Evolutionary conservation across 2,888 invertebrate species (phyloP).

Genomic region (Harpagoxenus sublaevis): DNA sequence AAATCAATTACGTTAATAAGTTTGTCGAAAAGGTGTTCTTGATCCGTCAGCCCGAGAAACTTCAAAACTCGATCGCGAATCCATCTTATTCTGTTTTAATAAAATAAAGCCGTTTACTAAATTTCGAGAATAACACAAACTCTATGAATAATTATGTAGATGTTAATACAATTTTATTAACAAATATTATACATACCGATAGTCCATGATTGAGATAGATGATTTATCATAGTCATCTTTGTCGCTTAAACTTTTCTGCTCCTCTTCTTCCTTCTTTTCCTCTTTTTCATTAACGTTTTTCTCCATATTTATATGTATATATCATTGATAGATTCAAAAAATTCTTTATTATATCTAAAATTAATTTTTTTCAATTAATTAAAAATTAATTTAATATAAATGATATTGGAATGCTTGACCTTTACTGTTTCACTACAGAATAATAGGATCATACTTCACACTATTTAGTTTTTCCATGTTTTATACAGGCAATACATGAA

Average conservation of each 20-base stretch:
- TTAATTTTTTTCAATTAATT: not conserved
- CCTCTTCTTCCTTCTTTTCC: conserved; percentile 8
- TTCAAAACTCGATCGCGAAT: conserved; percentile 89
- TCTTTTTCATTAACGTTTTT: not conserved
- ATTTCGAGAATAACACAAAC: not conserved
- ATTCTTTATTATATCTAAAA: not conserved
- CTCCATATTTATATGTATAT: conserved; percentile 20
- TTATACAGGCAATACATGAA: not conserved
- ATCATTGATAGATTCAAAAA: not conserved
- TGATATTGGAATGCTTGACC: not conserved
- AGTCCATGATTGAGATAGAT: conserved; percentile 55
- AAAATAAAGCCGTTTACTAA: not conserved
- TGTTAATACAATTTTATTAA: not conserved
- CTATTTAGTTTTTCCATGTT: conserved; percentile 11
- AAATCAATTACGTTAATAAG: conserved; percentile 80
- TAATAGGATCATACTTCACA: conserved; percentile 8
- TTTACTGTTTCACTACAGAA: not conserved
- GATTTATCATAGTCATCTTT: not conserved
- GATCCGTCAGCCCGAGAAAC: conserved; percentile 87
- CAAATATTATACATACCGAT: conserved; percentile 58
- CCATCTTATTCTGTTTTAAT: conserved; percentile 88
- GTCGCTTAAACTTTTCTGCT: not conserved
- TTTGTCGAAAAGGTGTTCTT: conserved; percentile 79
- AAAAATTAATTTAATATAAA: not conserved
- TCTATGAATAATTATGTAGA: not conserved